Evolutionary conservation across 2,797 vertebrate species (phyloP).

Genomic region (Cercopithecus diana): DNA sequence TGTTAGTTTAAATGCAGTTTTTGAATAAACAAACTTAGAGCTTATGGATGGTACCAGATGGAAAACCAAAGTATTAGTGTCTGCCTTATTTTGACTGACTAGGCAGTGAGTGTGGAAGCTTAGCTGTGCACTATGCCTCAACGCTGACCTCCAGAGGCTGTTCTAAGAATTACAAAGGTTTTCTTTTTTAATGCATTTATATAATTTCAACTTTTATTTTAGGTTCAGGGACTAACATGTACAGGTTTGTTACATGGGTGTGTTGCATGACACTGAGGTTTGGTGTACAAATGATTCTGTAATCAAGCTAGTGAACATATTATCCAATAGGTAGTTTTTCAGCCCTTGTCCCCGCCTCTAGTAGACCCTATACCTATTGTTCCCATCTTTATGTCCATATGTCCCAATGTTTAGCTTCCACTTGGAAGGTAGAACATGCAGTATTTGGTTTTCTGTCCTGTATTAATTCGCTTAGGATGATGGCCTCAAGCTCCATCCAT

Average conservation of each 20-base stretch:
- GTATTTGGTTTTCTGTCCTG: background rate
- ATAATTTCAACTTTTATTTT: background rate
- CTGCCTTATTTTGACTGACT: background rate
- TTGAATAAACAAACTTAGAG: background rate
- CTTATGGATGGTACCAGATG: conserved; percentile 11
- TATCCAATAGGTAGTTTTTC: background rate
- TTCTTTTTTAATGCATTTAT: background rate
- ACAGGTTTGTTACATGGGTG: background rate
- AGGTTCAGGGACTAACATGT: background rate
- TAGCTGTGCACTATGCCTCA: background rate
- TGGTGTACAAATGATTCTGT: background rate
- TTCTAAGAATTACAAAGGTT: conserved; percentile 14
- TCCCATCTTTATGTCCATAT: background rate
- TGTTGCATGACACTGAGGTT: background rate
- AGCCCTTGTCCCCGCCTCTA: background rate
- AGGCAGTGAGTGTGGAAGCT: background rate
- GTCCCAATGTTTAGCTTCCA: background rate
- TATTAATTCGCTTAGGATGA: background rate
- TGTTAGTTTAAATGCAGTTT: conserved; percentile 16
- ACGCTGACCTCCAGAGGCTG: conserved; percentile 61
- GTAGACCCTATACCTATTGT: background rate
- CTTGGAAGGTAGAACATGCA: background rate
- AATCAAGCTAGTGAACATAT: background rate
- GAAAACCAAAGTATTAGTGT: background rate
- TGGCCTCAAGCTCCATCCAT: background rate